Evolutionary conservation across 2,888 invertebrate species (phyloP).

Genomic region (Hartigia nigra): DNA sequence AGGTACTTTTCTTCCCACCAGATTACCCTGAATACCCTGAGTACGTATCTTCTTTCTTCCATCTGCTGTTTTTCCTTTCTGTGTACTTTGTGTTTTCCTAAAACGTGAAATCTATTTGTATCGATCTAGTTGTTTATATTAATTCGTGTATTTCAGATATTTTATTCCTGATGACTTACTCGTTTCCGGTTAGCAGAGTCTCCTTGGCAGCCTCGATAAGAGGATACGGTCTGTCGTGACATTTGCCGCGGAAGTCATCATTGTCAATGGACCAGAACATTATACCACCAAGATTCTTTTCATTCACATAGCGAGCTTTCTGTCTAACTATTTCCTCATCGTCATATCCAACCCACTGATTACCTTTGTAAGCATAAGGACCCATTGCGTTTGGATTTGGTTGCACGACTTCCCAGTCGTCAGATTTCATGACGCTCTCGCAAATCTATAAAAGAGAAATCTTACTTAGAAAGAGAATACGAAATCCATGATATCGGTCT

Average conservation of each 20-base stretch:
- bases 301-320: constrained; percentile 87
- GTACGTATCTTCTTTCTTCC: constrained; percentile 37
- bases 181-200: constrained; percentile 74
- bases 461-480: background rate
- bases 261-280: constrained; percentile 96
- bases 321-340: constrained; percentile 84
- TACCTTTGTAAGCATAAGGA: constrained; percentile 86
- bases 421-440: constrained; percentile 79
- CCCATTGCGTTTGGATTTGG: constrained; percentile 87
- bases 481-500: background rate
- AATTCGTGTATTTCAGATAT: background rate
- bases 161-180: constrained; percentile 66
- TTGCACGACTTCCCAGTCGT: constrained; percentile 85
- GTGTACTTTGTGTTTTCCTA: constrained; percentile 25
- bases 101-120: background rate
- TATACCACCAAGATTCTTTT: constrained; percentile 87
- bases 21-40: constrained; percentile 35
- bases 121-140: background rate
- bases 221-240: constrained; percentile 88
- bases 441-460: constrained; percentile 76
- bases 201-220: constrained; percentile 92
- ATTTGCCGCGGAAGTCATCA: constrained; percentile 93
- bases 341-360: constrained; percentile 96
- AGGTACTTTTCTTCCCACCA: constrained; percentile 34
- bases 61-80: constrained; percentile 35